Evolutionary conservation across 2,888 invertebrate genomes (phyloP).

Genomic region (Xestia c-nigrum): DNA sequence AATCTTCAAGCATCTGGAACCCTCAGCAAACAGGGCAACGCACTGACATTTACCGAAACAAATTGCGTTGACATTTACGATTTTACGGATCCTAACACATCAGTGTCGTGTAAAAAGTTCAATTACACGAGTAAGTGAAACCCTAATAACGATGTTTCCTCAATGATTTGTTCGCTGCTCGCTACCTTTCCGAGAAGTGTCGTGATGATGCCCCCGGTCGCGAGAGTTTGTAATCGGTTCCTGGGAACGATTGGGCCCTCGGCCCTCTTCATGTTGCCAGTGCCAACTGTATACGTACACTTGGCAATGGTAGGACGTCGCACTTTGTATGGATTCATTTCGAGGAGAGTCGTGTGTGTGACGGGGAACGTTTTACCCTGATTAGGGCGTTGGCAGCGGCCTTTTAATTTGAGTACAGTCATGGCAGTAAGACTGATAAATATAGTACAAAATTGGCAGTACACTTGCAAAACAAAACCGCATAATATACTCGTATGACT

Average conservation of each 20-base stretch:
- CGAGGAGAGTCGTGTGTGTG: slow-evolving; percentile 34
- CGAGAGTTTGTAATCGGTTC: slow-evolving; percentile 64
- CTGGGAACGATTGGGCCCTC: slow-evolving; percentile 60
- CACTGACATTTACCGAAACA: slow-evolving; percentile 53
- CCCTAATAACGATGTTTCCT: slow-evolving; percentile 55
- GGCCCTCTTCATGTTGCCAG: slow-evolving; percentile 46
- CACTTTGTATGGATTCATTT: slow-evolving; percentile 56
- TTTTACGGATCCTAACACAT: slow-evolving; percentile 57
- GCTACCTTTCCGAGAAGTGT: slow-evolving; percentile 62
- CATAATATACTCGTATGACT: slow-evolving; percentile 7
- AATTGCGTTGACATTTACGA: slow-evolving; percentile 57
- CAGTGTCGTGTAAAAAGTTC: slow-evolving; percentile 59
- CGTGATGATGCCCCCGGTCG: slow-evolving; percentile 61
- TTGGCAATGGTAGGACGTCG: slow-evolving; percentile 47
- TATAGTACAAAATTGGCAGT: slow-evolving; percentile 10
- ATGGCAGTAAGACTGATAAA: background rate
- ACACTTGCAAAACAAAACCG: slow-evolving; percentile 24
- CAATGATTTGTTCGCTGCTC: slow-evolving; percentile 51
- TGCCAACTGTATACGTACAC: slow-evolving; percentile 27
- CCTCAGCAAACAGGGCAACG: slow-evolving; percentile 31
- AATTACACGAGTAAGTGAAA: slow-evolving; percentile 62
- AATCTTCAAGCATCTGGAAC: slow-evolving; percentile 23
- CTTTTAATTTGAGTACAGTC: slow-evolving; percentile 36
- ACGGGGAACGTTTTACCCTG: slow-evolving; percentile 26
- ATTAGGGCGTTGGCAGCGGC: slow-evolving; percentile 36